Conservation (phyloP, 2,888 invertebrate species). For the Cephus pygmeus region DNA sequence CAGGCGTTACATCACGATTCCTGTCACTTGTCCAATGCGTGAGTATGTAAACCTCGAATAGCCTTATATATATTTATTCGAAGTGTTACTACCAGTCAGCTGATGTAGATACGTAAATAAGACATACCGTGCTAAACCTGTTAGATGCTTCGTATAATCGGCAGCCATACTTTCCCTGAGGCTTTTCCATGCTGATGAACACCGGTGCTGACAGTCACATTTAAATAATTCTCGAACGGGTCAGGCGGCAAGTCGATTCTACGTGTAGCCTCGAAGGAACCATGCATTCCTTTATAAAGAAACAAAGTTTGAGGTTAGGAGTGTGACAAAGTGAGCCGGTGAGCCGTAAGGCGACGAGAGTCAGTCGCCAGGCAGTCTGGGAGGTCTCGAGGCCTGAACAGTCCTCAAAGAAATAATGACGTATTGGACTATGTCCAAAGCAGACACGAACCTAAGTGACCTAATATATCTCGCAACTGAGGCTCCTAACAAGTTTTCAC, state of each 20-base stretch:
- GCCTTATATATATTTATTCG: neutral
- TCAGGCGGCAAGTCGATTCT: neutral
- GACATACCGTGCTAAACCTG: neutral
- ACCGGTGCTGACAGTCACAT: neutral
- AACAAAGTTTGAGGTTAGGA: neutral
- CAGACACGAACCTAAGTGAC: neutral
- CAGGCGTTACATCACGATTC: conserved; percentile 6
- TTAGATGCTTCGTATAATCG: neutral
- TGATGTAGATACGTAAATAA: neutral
- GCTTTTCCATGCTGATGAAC: neutral
- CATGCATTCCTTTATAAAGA: neutral
- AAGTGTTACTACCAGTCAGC: neutral
- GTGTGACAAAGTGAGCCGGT: neutral
- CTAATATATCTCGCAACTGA: neutral
- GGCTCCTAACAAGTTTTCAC: neutral
- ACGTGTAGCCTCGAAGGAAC: neutral
- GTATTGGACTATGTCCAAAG: conserved; percentile 6
- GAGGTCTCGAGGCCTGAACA: conserved; percentile 4
- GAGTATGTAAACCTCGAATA: neutral
- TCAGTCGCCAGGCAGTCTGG: conserved; percentile 19
- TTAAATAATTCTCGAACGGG: neutral
- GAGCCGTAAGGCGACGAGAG: neutral
- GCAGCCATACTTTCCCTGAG: neutral
- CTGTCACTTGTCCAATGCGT: conserved; percentile 1
- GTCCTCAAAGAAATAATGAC: neutral